phyloP scores from a whole-genome alignment of 1,140 invertebrate genomes.

The Aphelinus certus region DNA sequence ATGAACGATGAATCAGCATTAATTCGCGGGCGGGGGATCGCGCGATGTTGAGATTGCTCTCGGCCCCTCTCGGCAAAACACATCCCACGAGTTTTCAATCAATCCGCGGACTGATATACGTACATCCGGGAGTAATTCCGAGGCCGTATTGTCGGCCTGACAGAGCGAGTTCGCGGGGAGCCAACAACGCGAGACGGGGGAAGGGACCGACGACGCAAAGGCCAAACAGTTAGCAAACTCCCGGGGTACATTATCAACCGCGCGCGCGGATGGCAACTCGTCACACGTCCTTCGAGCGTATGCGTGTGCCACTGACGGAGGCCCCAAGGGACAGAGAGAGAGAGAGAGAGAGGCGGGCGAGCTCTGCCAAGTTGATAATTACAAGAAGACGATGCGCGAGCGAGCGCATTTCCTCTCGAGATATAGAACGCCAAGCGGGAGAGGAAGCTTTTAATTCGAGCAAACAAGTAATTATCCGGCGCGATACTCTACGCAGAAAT shows the following conservation, averaged over 20 bases:
- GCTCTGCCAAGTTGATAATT: constrained; percentile 32
- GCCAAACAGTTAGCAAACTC: constrained; percentile 7
- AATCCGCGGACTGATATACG: too few species aligned
- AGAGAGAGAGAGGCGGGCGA: too few species aligned
- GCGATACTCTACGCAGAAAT: constrained; percentile 1
- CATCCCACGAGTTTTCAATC: too few species aligned
- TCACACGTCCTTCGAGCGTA: constrained; percentile 16
- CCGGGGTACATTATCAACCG: constrained; percentile 17
- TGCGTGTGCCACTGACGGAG: constrained; percentile 21
- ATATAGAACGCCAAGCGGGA: constrained; percentile 11
- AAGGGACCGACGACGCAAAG: too few species aligned
- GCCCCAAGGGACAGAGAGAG: not conserved
- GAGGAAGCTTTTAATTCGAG: constrained; percentile 26
- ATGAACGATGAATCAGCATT: too few species aligned
- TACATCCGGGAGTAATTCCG: too few species aligned
- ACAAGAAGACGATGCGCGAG: constrained; percentile 12
- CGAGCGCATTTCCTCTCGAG: too few species aligned
- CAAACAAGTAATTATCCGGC: constrained; percentile 31
- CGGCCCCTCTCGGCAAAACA: too few species aligned
- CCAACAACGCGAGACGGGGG: not conserved
- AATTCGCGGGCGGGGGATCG: too few species aligned
- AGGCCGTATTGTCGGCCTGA: too few species aligned
- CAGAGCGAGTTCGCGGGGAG: too few species aligned
- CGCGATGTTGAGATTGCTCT: too few species aligned
- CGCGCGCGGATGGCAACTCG: constrained; percentile 6